Evolutionary conservation across 1,140 invertebrate species (phyloP).

Genomic region (Pogonognathellus flavescens): DNA sequence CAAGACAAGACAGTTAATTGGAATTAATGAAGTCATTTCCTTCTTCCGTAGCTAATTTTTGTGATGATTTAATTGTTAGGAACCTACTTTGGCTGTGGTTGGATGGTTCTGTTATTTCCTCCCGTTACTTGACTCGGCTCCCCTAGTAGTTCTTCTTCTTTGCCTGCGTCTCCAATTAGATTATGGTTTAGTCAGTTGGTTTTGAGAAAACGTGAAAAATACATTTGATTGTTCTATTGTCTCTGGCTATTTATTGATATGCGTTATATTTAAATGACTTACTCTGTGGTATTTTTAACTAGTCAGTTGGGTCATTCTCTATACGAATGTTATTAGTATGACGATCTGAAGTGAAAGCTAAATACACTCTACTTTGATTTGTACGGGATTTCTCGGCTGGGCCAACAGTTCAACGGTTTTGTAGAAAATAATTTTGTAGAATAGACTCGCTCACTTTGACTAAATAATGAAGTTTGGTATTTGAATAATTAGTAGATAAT

Average conservation of each 20-base stretch:
- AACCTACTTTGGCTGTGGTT: slow-evolving; percentile 49
- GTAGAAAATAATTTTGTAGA: slow-evolving; percentile 8
- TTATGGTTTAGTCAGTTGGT: slow-evolving; percentile 31
- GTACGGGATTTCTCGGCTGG: slow-evolving; percentile 25
- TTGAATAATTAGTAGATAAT: slow-evolving; percentile 15
- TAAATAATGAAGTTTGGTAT: background rate
- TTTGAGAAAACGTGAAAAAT: slow-evolving; percentile 45
- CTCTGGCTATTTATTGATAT: slow-evolving; percentile 5
- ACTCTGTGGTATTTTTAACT: slow-evolving; percentile 31
- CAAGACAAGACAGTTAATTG: slow-evolving; percentile 26
- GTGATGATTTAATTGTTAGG: slow-evolving; percentile 45
- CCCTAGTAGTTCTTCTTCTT: background rate
- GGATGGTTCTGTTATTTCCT: slow-evolving; percentile 45
- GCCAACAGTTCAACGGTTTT: background rate
- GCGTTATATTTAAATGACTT: background rate
- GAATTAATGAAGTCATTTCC: slow-evolving; percentile 38
- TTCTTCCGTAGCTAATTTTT: slow-evolving; percentile 17
- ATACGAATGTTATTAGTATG: slow-evolving; percentile 1
- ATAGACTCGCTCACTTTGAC: background rate
- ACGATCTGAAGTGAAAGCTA: slow-evolving; percentile 16
- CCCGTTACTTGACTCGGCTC: slow-evolving; percentile 35
- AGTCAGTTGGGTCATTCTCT: background rate
- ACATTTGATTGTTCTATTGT: slow-evolving; percentile 45
- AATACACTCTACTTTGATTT: slow-evolving; percentile 10
- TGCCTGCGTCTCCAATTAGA: slow-evolving; percentile 32